Percentiles rank a stretch among this genome's conserved stretches.
Evolutionary conservation across 2,888 invertebrate genomes (phyloP).

Genomic region (Mesorhabditis spiculigera): DNA sequence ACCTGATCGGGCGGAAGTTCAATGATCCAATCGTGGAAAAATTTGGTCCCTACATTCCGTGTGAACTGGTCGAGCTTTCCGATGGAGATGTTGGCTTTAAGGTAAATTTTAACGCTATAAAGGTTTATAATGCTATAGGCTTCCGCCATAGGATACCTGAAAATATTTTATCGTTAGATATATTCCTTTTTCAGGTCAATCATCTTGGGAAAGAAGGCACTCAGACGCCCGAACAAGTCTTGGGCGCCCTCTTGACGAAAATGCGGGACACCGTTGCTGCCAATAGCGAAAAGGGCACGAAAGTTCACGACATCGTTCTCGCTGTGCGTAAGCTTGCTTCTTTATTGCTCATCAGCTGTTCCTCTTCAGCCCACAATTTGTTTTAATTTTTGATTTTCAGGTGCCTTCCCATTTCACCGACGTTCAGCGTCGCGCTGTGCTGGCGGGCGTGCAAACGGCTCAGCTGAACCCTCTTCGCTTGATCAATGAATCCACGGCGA

Average conservation of each 20-base stretch:
- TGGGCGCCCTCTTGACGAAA: constrained; percentile 94
- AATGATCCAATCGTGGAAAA: constrained; percentile 80
- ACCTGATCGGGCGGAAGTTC: constrained; percentile 82
- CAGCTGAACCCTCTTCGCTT: constrained; percentile 88
- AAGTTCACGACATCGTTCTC: constrained; percentile 66
- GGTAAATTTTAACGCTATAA: too few relatives aligned
- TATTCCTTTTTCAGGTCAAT: constrained; percentile 66
- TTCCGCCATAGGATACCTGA: background rate
- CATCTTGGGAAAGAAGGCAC: constrained; percentile 81
- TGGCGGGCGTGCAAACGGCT: constrained; percentile 86
- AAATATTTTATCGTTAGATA: constrained; percentile 32
- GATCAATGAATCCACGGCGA: constrained; percentile 95
- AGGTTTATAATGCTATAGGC: too few relatives aligned
- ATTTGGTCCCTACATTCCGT: constrained; percentile 78
- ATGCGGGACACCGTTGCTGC: constrained; percentile 83
- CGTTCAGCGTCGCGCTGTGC: constrained; percentile 82
- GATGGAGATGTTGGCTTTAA: constrained; percentile 82
- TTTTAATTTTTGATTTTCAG: constrained; percentile 54
- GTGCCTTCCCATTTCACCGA: constrained; percentile 90
- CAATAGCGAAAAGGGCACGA: constrained; percentile 77
- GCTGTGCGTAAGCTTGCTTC: constrained; percentile 56
- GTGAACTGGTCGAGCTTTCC: constrained; percentile 72
- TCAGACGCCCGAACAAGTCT: constrained; percentile 85
- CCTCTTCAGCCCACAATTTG: background rate
- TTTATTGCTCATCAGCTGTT: background rate